phyloP scores from a whole-genome alignment of 1,140 invertebrate genomes.

The Camponotus pennsylvanicus region DNA sequence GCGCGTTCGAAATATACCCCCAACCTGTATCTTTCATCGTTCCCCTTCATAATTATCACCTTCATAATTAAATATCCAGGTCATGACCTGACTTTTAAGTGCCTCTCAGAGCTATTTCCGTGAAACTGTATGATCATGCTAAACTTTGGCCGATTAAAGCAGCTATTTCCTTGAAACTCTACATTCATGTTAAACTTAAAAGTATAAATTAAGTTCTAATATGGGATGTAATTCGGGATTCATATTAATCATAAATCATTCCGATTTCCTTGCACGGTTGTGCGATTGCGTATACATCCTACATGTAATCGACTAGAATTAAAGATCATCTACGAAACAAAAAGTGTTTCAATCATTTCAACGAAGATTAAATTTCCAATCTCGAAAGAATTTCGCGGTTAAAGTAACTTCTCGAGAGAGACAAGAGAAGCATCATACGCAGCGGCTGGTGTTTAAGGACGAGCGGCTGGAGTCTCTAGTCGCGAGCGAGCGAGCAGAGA shows the following conservation, averaged over 20 bases:
- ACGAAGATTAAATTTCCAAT: not conserved
- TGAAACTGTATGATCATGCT: not conserved
- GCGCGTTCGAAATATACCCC: not conserved
- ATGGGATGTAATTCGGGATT: not conserved
- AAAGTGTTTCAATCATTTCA: not conserved
- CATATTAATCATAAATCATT: not conserved
- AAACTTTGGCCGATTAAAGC: not conserved
- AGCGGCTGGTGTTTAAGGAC: conserved; percentile 24
- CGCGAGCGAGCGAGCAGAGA: conserved; percentile 42
- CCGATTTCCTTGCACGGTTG: not conserved
- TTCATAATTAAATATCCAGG: conserved; percentile 40
- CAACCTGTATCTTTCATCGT: not conserved
- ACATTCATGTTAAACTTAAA: conserved; percentile 13
- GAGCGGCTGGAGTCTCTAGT: conserved; percentile 15
- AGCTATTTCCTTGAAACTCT: not conserved
- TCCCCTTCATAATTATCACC: conserved; percentile 8
- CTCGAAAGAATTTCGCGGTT: not conserved
- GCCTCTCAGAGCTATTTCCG: conserved; percentile 22
- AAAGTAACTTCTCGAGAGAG: not conserved
- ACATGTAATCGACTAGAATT: not conserved
- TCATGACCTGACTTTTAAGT: conserved; percentile 45
- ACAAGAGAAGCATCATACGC: not conserved
- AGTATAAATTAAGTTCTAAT: not conserved
- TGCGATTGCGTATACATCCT: not conserved
- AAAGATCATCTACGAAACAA: not conserved